Evolutionary conservation across 2,888 invertebrate genomes (phyloP).

Genomic region (Spatulosminthurus flaviceps): DNA sequence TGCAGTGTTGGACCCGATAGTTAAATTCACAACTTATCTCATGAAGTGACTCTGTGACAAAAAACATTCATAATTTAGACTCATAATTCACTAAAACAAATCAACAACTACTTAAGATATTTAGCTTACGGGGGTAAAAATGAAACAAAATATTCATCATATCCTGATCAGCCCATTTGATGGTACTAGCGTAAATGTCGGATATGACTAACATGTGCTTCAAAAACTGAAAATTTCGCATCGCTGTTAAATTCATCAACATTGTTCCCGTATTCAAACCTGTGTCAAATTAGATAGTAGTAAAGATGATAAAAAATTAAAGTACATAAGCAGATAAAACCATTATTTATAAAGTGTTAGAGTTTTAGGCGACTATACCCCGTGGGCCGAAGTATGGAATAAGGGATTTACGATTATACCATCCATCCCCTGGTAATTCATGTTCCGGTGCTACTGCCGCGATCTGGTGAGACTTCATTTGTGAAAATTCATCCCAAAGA

Average conservation of each 20-base stretch:
- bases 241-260: slow-evolving; percentile 94
- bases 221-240: slow-evolving; percentile 87
- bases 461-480: slow-evolving; percentile 81
- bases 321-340: too few relatives aligned
- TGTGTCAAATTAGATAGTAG: slow-evolving; percentile 65
- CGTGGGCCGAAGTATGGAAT: slow-evolving; percentile 92
- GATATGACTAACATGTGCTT: slow-evolving; percentile 85
- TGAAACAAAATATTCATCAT: slow-evolving; percentile 91
- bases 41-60: slow-evolving; percentile 71
- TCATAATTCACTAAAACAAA: slow-evolving; percentile 25
- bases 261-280: slow-evolving; percentile 97
- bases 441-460: slow-evolving; percentile 88
- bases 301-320: too few relatives aligned
- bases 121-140: slow-evolving; percentile 75
- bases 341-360: background rate
- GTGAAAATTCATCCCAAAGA: slow-evolving; percentile 82
- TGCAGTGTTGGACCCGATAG: slow-evolving; percentile 94
- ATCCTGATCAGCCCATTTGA: slow-evolving; percentile 98
- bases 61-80: slow-evolving; percentile 33
- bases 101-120: background rate
- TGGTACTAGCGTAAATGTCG: slow-evolving; percentile 82
- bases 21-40: slow-evolving; percentile 87
- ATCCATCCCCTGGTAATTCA: slow-evolving; percentile 89
- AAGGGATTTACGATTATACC: slow-evolving; percentile 95
- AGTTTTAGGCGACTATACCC: slow-evolving; percentile 70